These are phyloP conservation scores for Myiozetetes cayanensis DNA, from an alignment of 2,113 vertebrate genomes.

Conservation along the genomic window DNA sequence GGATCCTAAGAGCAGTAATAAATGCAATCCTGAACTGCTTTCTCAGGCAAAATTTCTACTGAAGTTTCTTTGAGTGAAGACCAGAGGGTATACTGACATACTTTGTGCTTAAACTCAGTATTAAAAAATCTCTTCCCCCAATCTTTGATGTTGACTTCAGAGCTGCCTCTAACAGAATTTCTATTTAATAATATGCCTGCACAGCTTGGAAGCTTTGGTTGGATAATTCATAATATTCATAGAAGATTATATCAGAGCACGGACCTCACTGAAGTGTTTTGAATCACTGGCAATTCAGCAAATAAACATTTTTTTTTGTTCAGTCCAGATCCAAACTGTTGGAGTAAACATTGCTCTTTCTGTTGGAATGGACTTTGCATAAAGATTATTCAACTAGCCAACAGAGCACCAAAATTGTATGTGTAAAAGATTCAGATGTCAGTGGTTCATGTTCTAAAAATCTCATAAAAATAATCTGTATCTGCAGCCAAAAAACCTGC, in stretches of 20 bases:
- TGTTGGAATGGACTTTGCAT: neutral
- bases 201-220: neutral
- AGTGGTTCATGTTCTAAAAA: neutral
- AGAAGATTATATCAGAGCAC: neutral
- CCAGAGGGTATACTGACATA: neutral
- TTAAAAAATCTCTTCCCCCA: neutral
- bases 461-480: neutral
- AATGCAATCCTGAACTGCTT: neutral
- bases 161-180: neutral
- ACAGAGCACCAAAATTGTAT: neutral
- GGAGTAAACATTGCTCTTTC: neutral
- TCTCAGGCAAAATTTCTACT: neutral
- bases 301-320: neutral
- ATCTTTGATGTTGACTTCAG: neutral
- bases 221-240: neutral
- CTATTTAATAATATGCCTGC: neutral
- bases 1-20: neutral
- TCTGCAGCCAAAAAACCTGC: neutral
- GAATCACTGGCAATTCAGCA: neutral
- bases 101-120: neutral
- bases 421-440: neutral
- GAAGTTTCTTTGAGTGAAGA: neutral
- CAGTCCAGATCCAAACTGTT: neutral
- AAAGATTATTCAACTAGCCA: neutral
- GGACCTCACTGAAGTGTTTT: neutral